phyloP scores from a whole-genome alignment of 2,888 invertebrate species.

The Sphaerolaimus hirsutus region DNA sequence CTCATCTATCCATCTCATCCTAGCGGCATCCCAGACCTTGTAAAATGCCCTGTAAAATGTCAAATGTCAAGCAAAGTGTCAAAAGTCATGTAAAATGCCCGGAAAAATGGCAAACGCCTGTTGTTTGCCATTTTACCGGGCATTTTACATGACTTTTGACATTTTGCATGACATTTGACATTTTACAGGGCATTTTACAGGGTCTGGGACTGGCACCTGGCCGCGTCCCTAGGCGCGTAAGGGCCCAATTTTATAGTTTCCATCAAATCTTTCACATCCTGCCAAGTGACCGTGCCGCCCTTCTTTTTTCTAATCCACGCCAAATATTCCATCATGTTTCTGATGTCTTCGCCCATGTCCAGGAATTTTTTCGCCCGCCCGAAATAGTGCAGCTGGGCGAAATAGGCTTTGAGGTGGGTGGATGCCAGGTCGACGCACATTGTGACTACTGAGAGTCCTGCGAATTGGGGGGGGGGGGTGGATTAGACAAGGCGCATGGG shows the following conservation, averaged over 20 bases:
- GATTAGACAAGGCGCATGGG: too few relatives aligned
- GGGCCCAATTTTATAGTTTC: constrained; percentile 9
- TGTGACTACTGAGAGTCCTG: constrained; percentile 23
- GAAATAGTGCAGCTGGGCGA: constrained; percentile 25
- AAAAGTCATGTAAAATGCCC: too few relatives aligned
- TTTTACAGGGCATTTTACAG: too few relatives aligned
- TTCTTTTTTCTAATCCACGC: constrained; percentile 24
- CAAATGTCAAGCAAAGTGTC: too few relatives aligned
- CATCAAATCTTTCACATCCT: constrained; percentile 22
- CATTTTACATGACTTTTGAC: too few relatives aligned
- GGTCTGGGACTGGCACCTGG: too few relatives aligned
- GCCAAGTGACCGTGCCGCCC: constrained; percentile 26
- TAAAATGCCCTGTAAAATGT: too few relatives aligned
- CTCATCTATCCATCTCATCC: constrained; percentile 6
- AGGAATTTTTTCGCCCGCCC: constrained; percentile 23
- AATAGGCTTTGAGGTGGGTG: constrained; percentile 25
- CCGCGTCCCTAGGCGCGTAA: too few relatives aligned
- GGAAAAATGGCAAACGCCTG: too few relatives aligned
- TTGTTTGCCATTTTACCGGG: too few relatives aligned
- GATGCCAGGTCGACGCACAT: constrained; percentile 26
- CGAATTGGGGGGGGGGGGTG: too few relatives aligned
- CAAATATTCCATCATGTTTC: constrained; percentile 22
- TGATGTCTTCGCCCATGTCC: constrained; percentile 24
- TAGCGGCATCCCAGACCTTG: constrained; percentile 1
- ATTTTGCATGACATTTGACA: too few relatives aligned